Evolutionary conservation across 2,113 vertebrate genomes (phyloP).

Genomic region (Lepisosteus osseus): DNA sequence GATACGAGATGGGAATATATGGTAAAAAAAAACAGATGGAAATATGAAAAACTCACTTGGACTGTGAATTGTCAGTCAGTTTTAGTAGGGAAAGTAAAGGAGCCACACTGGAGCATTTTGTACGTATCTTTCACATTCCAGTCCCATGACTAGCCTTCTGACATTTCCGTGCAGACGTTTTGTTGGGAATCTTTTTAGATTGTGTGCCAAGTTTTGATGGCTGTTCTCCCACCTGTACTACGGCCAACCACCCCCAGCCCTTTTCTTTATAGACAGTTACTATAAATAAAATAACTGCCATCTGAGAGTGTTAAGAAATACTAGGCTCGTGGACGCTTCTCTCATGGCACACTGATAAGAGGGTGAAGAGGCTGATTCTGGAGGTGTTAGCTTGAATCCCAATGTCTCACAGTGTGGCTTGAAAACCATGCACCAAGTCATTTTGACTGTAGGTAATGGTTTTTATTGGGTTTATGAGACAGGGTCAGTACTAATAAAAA

Average conservation of each 20-base stretch:
- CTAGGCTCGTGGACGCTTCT: constrained; percentile 48
- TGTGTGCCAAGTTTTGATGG: constrained; percentile 31
- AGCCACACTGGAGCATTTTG: neutral
- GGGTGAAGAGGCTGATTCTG: constrained; percentile 50
- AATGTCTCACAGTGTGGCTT: neutral
- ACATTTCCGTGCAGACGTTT: constrained; percentile 27
- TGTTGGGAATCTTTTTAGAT: constrained; percentile 18
- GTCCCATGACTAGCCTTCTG: constrained; percentile 16
- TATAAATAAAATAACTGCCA: constrained; percentile 57
- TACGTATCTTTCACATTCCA: neutral
- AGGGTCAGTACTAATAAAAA: too few relatives aligned
- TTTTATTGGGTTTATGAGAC: neutral
- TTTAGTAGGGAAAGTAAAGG: neutral
- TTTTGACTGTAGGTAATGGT: constrained; percentile 2
- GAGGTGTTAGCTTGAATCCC: constrained; percentile 41
- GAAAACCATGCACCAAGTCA: neutral
- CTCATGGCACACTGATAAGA: constrained; percentile 53
- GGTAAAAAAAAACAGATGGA: too few relatives aligned
- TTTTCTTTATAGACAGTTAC: constrained; percentile 12
- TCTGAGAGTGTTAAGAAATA: constrained; percentile 49
- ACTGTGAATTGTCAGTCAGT: neutral
- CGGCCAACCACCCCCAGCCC: constrained; percentile 12
- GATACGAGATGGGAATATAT: too few relatives aligned
- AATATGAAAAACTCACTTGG: too few relatives aligned
- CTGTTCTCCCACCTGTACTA: constrained; percentile 31